A percentile compares a stretch with the other conserved stretches of the same genome.
phyloP scores from a whole-genome alignment of 1,140 invertebrate species.

The Euura lappo region DNA sequence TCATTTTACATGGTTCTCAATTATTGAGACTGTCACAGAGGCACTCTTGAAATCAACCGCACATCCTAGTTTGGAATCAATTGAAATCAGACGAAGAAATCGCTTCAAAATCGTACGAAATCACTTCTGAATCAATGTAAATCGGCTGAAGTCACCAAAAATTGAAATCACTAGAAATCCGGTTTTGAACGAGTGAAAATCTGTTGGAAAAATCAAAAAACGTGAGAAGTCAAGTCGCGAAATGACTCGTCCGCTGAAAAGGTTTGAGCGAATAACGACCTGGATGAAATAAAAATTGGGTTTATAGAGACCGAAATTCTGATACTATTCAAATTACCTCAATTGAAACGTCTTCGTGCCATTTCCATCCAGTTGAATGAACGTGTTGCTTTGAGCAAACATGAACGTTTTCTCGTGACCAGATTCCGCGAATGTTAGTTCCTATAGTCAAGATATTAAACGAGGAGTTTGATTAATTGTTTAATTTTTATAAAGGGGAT shows the following conservation, averaged over 20 bases:
- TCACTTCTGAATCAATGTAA: not conserved
- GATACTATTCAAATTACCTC: slow-evolving; percentile 60
- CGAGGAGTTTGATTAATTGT: slow-evolving; percentile 14
- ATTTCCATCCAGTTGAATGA: slow-evolving; percentile 84
- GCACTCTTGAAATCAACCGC: too few species aligned
- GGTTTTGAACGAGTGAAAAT: too few species aligned
- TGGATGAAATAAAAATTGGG: not conserved
- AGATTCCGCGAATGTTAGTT: slow-evolving; percentile 82
- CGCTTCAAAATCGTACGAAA: too few species aligned
- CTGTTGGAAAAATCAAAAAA: too few species aligned
- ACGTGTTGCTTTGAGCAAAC: slow-evolving; percentile 86
- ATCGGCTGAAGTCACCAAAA: not conserved
- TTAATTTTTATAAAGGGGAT: not conserved
- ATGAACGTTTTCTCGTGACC: slow-evolving; percentile 82
- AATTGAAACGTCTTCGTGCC: slow-evolving; percentile 86
- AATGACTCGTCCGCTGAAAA: too few species aligned
- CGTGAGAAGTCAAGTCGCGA: too few species aligned
- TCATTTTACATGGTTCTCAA: not conserved
- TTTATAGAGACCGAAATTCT: not conserved
- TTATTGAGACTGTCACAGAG: too few species aligned
- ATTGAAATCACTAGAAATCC: not conserved
- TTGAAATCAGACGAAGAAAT: too few species aligned
- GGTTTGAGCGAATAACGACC: too few species aligned
- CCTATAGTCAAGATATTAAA: slow-evolving; percentile 47
- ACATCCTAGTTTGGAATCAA: too few species aligned